Evolutionary conservation across 2,888 invertebrate species (phyloP).

Genomic region (Spialia ferax): DNA sequence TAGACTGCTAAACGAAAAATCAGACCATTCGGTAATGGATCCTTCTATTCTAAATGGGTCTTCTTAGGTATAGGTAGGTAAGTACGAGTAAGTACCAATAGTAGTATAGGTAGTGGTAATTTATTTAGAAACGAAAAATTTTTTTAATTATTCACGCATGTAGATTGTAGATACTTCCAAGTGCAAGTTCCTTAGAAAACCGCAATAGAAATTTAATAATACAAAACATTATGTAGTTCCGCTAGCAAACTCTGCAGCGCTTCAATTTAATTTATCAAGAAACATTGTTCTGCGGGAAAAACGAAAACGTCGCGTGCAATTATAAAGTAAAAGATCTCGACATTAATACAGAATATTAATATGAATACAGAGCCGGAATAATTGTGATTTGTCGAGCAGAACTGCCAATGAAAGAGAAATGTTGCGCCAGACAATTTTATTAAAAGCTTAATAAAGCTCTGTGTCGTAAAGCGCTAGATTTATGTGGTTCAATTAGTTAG

Average conservation of each 20-base stretch:
- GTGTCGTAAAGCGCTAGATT: conserved; percentile 25
- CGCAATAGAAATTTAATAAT: neutral
- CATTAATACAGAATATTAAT: neutral
- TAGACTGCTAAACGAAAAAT: too few species aligned
- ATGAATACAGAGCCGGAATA: conserved; percentile 11
- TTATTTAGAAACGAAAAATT: too few species aligned
- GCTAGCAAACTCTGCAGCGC: neutral
- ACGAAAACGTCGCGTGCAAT: conserved; percentile 13
- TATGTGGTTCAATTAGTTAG: conserved; percentile 32
- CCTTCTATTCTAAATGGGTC: too few species aligned
- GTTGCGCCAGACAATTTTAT: conserved; percentile 34
- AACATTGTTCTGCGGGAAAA: neutral
- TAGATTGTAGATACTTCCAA: too few species aligned
- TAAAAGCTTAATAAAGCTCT: conserved; percentile 36
- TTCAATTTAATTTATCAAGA: conserved; percentile 17
- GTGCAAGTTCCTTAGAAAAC: too few species aligned
- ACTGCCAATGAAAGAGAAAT: conserved; percentile 12
- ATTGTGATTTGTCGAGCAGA: conserved; percentile 21
- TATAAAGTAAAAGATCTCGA: conserved; percentile 15
- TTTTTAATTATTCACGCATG: too few species aligned
- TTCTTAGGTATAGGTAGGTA: too few species aligned
- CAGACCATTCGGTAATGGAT: too few species aligned
- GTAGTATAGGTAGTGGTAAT: too few species aligned
- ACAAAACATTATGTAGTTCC: neutral
- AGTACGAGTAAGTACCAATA: too few species aligned